Evolutionary conservation across 2,113 vertebrate genomes (phyloP).

Genomic region (Platysteira castanea): DNA sequence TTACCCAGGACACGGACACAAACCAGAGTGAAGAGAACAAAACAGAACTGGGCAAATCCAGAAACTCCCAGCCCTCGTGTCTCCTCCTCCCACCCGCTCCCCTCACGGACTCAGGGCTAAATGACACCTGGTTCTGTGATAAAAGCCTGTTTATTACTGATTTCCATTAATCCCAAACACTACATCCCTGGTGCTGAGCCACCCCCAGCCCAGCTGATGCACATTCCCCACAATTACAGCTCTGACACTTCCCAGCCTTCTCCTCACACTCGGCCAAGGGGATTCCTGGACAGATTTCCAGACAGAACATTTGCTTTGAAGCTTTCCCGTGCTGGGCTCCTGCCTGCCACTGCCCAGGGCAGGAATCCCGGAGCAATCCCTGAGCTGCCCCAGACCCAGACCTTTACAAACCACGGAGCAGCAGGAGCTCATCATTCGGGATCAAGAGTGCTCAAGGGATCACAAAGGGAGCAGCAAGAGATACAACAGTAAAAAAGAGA

Average conservation of each 20-base stretch:
- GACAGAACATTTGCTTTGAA: neutral
- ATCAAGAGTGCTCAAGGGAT: neutral
- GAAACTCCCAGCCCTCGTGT: neutral
- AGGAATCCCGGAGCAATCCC: neutral
- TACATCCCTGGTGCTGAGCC: slow-evolving; percentile 11
- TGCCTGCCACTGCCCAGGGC: neutral
- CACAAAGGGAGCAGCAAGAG: rapidly evolving
- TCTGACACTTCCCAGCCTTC: slow-evolving; percentile 26
- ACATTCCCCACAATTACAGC: slow-evolving; percentile 9
- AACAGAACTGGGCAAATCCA: neutral
- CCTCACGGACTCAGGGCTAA: neutral
- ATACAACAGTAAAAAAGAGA: neutral
- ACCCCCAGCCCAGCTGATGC: neutral
- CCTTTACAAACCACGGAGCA: neutral
- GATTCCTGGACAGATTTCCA: slow-evolving; percentile 6
- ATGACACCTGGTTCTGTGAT: neutral
- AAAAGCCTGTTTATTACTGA: neutral
- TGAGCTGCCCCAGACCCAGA: neutral
- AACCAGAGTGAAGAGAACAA: neutral
- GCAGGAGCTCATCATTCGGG: neutral
- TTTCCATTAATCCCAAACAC: neutral
- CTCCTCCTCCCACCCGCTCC: neutral
- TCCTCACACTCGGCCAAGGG: neutral
- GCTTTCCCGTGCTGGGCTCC: neutral
- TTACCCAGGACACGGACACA: neutral